Base-by-base conservation (phyloP, 2,888 invertebrate species). In the Phymatocera aterrima region DNA sequence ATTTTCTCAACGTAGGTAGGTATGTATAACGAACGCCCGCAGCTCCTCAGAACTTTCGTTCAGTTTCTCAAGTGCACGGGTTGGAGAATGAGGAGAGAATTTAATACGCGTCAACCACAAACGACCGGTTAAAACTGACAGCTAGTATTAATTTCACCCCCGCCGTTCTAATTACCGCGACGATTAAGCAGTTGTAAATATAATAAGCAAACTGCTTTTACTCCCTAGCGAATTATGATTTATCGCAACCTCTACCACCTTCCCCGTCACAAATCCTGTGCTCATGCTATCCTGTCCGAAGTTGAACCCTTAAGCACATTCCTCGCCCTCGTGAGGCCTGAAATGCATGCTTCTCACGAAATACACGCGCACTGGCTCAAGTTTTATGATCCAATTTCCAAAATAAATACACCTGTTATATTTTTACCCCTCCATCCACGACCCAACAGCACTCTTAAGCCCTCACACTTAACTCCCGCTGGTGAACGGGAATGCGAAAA, bases 161-260 rank as follows among this genome's bases (percentile, higher is more conserved):
- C 24, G 31, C 12, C n/a, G n/a, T 72, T 72, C 48, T 51, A 72
- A 72, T 72, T 48, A 72, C 72, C 51, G n/a, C 34, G 34, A 68
- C 51, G 48, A 72, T 51, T 72, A 72, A 72, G 34, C 31, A 72
- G 48, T 72, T 51, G 72, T 72, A 34, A 72, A 51, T 51, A 72
- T 72, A n/a, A n/a, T n/a, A 51, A 34, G 72, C 72, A 48, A 72
- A 48, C 51, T 72, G 72, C 72, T 72, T 72, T 51, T 48, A 1
- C 48, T 51, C 72, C 31, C 34, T 43, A 48, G 31, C 31, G 48
- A 37, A 72, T 72, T 48, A 51, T 51, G 72, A 72, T 72, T 18
- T 31, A 51, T 34, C 43, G n/a, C 37, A 34, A 8, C 51, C 4
- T 15, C 51, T n/a, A 51, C 51, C n/a, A 51, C 51, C 51, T 2